Evolutionary conservation across 1,140 invertebrate species (phyloP).

Genomic region (Sitobion miscanthi): DNA sequence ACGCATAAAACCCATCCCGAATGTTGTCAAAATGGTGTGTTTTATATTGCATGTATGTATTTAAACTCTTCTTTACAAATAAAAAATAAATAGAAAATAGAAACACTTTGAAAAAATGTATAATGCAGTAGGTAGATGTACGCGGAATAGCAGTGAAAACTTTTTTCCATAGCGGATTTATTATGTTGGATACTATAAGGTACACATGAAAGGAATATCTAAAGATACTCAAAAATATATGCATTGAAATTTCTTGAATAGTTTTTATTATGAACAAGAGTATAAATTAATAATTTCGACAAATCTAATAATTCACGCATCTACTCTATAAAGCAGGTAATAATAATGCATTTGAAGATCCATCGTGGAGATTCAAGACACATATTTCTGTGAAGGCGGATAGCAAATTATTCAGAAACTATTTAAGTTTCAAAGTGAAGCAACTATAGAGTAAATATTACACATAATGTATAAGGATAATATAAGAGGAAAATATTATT

Average conservation of each 20-base stretch:
- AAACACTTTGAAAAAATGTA: slow-evolving; percentile 14
- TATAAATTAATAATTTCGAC: not conserved
- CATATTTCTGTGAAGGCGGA: not conserved
- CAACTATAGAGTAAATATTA: not conserved
- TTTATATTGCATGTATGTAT: not conserved
- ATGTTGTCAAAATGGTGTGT: not conserved
- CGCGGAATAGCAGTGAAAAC: not conserved
- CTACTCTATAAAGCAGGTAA: not conserved
- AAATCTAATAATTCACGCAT: not conserved
- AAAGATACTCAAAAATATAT: not conserved
- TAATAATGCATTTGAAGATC: not conserved
- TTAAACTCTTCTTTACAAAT: not conserved
- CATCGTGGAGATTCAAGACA: not conserved
- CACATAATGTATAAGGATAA: not conserved
- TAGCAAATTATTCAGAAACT: not conserved
- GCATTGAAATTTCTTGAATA: not conserved
- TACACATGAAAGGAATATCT: slow-evolving; percentile 15
- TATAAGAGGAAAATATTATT: not conserved
- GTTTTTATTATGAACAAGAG: not conserved
- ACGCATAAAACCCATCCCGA: not conserved
- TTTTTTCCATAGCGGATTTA: slow-evolving; percentile 1
- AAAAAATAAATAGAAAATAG: not conserved
- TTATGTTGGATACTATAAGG: not conserved
- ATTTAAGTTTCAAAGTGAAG: not conserved
- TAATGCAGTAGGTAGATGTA: not conserved